These are phyloP conservation scores for Augiades crinisus DNA, from an alignment of 2,888 invertebrate genomes.

Conservation along the genomic window DNA sequence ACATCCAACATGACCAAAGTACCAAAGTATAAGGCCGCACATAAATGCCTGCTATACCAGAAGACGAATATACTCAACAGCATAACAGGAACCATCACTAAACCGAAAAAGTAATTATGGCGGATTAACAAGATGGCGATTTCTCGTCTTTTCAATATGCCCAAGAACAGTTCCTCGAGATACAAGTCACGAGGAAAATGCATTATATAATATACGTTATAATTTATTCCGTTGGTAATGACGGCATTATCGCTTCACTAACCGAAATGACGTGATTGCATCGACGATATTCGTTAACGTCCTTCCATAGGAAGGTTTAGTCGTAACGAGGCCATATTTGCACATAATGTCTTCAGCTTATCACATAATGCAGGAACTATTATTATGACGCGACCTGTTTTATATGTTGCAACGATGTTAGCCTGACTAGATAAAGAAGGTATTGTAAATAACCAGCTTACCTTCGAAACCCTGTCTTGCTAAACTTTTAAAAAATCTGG, in stretches of 20 bases:
- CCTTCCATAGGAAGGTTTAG: constrained; percentile 15
- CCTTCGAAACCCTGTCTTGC: not conserved
- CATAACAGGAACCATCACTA: too few species aligned
- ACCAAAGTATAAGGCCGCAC: too few species aligned
- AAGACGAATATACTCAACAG: too few species aligned
- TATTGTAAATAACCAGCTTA: not conserved
- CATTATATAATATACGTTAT: not conserved
- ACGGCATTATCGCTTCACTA: constrained; percentile 9
- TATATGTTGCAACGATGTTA: constrained; percentile 1
- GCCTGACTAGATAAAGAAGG: constrained; percentile 1
- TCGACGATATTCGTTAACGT: constrained; percentile 19
- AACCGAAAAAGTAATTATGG: too few species aligned
- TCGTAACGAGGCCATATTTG: constrained; percentile 17
- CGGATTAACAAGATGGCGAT: too few species aligned
- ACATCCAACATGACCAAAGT: too few species aligned
- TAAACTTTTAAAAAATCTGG: not conserved
- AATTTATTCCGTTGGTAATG: constrained; percentile 10
- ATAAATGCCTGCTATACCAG: too few species aligned
- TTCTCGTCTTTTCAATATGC: too few species aligned
- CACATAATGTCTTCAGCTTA: constrained; percentile 24
- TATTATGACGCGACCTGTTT: constrained; percentile 13
- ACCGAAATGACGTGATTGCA: constrained; percentile 15
- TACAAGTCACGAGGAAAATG: too few species aligned
- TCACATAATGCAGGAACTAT: constrained; percentile 1
- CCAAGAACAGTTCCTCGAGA: too few species aligned